Base-by-base conservation (phyloP, 2,888 invertebrate species). In the Pandemis heparana region DNA sequence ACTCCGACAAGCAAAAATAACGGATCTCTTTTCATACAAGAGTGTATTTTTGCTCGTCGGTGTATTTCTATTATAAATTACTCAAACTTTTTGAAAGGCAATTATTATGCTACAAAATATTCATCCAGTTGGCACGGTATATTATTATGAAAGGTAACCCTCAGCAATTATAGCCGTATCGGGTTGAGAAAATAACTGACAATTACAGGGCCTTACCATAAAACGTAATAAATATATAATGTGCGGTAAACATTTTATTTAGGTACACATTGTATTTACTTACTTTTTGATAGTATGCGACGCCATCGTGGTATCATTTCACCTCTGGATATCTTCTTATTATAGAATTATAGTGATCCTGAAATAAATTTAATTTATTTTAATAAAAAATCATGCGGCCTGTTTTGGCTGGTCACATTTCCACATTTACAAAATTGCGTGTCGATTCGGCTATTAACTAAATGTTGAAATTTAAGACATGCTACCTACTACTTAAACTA, bases 291-390 rank as follows among this genome's bases (percentile, higher is more conserved):
- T 80, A 92, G 82, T 74, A 82, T 86, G 74, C 84, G 80, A 53
- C 91, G 83, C 92, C 92, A 92, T 92, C 87, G 84, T 82, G 90
- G 88, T 87, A 90, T 78, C 92, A 92, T 92, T 80, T 80, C 84
- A 78, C 79, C 76, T 77, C 77, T 75, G 56, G 79, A 66, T 70
- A 80, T 77, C 18, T 48, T 38, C 18, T 48, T 60, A n/a, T 4
- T 53, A 12, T 46, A 10, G 51, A 64, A n/a, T 4, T 53, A 12
- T 46, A 10, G 51, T 8, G 16, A 18, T 10, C 43, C 75, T 71
- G 68, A 39, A 48, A 73, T 8, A 62, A 68, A 23, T 38, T 5
- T 38, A n/a, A n/a, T n/a, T 5, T 43, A 43, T 43, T 46, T 46
- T 46, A 41, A 41, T 48, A 48, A 48, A 48, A 14, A 4, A 12